Evolutionary conservation across 2,797 vertebrate species (phyloP).

Genomic region (Acestrorhynchus altus): DNA sequence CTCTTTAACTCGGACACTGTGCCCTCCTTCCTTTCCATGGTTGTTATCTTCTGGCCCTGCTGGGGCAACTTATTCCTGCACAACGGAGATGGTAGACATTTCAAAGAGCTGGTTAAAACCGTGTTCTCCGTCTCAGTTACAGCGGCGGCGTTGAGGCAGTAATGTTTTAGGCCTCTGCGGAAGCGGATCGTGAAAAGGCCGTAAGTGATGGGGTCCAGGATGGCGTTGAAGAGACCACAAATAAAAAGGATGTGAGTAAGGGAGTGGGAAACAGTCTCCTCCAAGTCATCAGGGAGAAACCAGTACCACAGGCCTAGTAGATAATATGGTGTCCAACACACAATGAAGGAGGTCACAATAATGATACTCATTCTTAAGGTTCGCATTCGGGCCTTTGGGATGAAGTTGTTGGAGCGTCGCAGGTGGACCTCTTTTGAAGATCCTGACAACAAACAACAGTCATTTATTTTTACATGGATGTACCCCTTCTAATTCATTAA

Average conservation of each 20-base stretch:
- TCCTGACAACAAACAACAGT: slow-evolving; percentile 64
- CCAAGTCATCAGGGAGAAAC: slow-evolving; percentile 87
- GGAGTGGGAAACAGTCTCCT: slow-evolving; percentile 84
- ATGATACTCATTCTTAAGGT: slow-evolving; percentile 93
- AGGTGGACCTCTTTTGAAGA: slow-evolving; percentile 80
- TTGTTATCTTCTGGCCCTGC: slow-evolving; percentile 46
- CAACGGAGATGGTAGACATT: slow-evolving; percentile 65
- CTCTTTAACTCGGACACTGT: slow-evolving; percentile 46
- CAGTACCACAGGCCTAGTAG: slow-evolving; percentile 94
- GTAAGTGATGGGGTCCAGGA: slow-evolving; percentile 91
- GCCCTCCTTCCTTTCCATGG: slow-evolving; percentile 44
- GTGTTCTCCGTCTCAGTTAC: slow-evolving; percentile 72
- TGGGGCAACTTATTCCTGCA: slow-evolving; percentile 68
- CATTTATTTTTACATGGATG: not conserved
- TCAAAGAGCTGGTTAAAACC: slow-evolving; percentile 66
- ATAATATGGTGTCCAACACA: slow-evolving; percentile 97
- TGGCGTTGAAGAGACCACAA: slow-evolving; percentile 91
- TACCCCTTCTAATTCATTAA: not conserved
- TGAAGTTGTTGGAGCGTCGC: slow-evolving; percentile 88
- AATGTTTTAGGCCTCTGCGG: slow-evolving; percentile 70
- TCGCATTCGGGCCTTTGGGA: slow-evolving; percentile 89
- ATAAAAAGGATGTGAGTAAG: slow-evolving; percentile 90
- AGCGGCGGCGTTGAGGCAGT: slow-evolving; percentile 55
- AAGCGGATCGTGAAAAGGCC: slow-evolving; percentile 82
- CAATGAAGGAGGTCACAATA: slow-evolving; percentile 88